Base-by-base conservation (phyloP, 2,888 invertebrate species). In the Penaeus monodon region DNA sequence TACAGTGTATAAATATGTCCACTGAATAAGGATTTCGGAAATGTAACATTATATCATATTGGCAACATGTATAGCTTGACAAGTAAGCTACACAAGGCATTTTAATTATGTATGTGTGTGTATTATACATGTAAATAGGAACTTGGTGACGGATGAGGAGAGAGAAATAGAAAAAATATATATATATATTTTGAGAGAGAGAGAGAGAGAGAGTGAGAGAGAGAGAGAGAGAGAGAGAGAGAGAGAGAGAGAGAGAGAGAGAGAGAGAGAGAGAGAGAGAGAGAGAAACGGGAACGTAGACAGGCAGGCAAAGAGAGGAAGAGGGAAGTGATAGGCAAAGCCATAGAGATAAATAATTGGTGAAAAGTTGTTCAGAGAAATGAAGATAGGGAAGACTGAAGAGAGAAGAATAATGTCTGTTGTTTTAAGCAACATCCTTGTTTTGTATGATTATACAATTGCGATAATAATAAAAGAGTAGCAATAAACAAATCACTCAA, bases 181-280 rank as follows among this genome's bases (percentile, higher is more conserved):
- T 4, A 68, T 2, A 38, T 38, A 38, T 1, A 38, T 38, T 38
- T 4, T 38, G 33, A 38, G 33, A 38, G 70, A 70, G n/a, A 70
- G 77, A 76, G 38, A 24, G 24, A 44, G 33, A 76, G 76, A 76
- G 17, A 24, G 33, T 38, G 33, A 27, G 44, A 44, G 44, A 33
- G 76, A 22, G 20, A 76, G 44, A 44, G 44, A 44, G 44, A 27
- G 33, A 76, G 44, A 27, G 44, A 76, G 20, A 76, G 44, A 38
- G 76, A 76, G 76, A 44, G 44, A 77, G 77, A 77, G 49, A 77
- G 49, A 44, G 38, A 38, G 38, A 44, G 17, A 20, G 38, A 33
- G 38, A 44, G 10, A n/a, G 38, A n/a, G 38, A 44, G 20, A 17
- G 38, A 33, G 38, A 44, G 14, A 44, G 38, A 14, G 77, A 77